phyloP scores from a whole-genome alignment of 2,888 invertebrate species.

The Eupithecia vulgata region DNA sequence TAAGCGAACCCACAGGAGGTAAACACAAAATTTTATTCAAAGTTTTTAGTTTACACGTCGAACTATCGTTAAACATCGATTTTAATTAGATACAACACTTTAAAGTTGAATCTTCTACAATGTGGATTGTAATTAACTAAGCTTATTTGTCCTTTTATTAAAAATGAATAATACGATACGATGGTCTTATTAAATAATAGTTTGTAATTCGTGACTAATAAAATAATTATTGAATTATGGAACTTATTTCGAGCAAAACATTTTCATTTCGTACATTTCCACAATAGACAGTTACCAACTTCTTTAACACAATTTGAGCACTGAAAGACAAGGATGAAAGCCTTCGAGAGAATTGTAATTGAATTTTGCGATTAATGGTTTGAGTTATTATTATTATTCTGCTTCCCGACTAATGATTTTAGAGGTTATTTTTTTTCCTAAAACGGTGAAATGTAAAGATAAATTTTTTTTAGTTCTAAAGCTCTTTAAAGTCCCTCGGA shows the following conservation, averaged over 20 bases:
- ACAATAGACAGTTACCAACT: background rate
- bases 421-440: no score
- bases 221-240: background rate
- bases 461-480: no score
- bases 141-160: background rate
- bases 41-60: no score
- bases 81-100: background rate
- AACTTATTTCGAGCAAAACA: background rate
- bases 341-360: background rate
- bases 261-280: background rate
- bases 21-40: no score
- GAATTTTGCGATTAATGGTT: background rate
- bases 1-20: no score
- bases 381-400: background rate
- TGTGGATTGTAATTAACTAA: background rate
- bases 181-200: background rate
- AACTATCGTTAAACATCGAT: no score
- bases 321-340: background rate
- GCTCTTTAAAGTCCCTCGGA: no score
- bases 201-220: background rate
- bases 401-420: background rate
- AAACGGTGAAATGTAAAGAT: no score
- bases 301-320: background rate
- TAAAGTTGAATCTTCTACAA: background rate
- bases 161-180: background rate